Conservation (phyloP, 2,888 invertebrate genomes). For the Saturnia japonica region DNA sequence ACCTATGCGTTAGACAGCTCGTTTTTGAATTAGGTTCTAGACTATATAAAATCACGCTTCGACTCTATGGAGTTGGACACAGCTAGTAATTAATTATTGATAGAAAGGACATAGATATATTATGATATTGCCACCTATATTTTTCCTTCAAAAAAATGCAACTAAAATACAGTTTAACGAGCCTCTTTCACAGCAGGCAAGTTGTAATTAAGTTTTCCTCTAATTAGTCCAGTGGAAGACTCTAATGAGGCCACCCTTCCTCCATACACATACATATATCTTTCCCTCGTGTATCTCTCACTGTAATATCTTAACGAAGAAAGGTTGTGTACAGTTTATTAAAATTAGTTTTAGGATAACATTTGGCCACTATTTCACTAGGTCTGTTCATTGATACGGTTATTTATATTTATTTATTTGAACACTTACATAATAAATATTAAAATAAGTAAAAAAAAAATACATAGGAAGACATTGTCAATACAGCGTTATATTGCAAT, state of each 20-base stretch:
- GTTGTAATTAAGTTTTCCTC: conserved; percentile 41
- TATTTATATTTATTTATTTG: too few relatives aligned
- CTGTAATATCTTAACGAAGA: neutral
- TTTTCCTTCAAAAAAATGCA: too few relatives aligned
- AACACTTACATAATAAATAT: too few relatives aligned
- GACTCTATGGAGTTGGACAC: too few relatives aligned
- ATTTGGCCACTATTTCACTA: too few relatives aligned
- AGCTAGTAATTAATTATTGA: neutral
- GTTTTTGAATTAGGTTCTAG: too few relatives aligned
- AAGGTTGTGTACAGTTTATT: neutral
- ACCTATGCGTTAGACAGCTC: too few relatives aligned
- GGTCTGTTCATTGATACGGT: too few relatives aligned
- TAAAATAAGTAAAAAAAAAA: too few relatives aligned
- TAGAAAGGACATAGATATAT: neutral
- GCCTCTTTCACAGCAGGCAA: neutral
- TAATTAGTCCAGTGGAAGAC: conserved; percentile 38
- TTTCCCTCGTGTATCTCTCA: neutral
- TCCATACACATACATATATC: conserved; percentile 7
- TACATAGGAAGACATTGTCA: too few relatives aligned
- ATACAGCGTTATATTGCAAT: too few relatives aligned
- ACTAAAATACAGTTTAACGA: neutral
- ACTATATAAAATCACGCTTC: neutral
- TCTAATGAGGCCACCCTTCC: conserved; percentile 40
- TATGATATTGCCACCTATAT: neutral
- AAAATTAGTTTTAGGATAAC: too few relatives aligned